Evolutionary conservation across 2,797 vertebrate species (phyloP).

Genomic region (Enteromius viviparus): DNA sequence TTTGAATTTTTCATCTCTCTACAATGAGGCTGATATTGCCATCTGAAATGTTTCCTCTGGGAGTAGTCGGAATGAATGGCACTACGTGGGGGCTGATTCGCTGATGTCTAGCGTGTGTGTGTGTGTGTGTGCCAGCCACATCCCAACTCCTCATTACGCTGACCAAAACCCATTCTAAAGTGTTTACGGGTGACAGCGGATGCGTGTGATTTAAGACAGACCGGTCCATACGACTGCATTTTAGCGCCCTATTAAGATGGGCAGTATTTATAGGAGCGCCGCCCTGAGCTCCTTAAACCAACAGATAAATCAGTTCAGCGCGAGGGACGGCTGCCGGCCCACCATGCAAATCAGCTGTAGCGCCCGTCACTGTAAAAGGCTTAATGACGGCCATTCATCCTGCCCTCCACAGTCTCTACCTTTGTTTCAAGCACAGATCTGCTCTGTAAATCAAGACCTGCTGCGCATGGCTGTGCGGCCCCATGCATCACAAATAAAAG

Average conservation of each 20-base stretch:
- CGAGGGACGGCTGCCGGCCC: slow-evolving; percentile 64
- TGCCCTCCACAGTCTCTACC: slow-evolving; percentile 47
- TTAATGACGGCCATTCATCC: slow-evolving; percentile 72
- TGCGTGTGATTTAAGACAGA: slow-evolving; percentile 72
- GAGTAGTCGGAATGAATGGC: slow-evolving; percentile 52
- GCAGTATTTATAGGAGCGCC: slow-evolving; percentile 70
- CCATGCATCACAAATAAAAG: slow-evolving; percentile 47
- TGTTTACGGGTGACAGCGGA: slow-evolving; percentile 62
- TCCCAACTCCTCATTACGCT: slow-evolving; percentile 58
- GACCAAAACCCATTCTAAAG: slow-evolving; percentile 60
- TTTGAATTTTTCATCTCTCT: slow-evolving; percentile 56
- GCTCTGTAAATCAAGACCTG: slow-evolving; percentile 64
- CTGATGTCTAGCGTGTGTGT: slow-evolving; percentile 19
- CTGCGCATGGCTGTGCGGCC: slow-evolving; percentile 37
- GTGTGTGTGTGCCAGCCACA: slow-evolving; percentile 41
- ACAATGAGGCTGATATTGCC: slow-evolving; percentile 54
- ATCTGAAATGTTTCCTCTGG: slow-evolving; percentile 52
- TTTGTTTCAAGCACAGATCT: slow-evolving; percentile 55
- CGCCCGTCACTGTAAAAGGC: slow-evolving; percentile 73
- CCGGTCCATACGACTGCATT: slow-evolving; percentile 71
- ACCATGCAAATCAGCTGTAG: slow-evolving; percentile 75
- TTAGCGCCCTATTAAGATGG: slow-evolving; percentile 75
- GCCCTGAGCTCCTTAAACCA: slow-evolving; percentile 66
- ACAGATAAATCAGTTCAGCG: slow-evolving; percentile 68
- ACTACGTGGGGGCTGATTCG: slow-evolving; percentile 25